Percentiles rank a stretch among this genome's conserved stretches.
These are phyloP conservation scores for Drosophila elegans DNA, from an alignment of 1,140 invertebrate genomes.

Conservation along the genomic window DNA sequence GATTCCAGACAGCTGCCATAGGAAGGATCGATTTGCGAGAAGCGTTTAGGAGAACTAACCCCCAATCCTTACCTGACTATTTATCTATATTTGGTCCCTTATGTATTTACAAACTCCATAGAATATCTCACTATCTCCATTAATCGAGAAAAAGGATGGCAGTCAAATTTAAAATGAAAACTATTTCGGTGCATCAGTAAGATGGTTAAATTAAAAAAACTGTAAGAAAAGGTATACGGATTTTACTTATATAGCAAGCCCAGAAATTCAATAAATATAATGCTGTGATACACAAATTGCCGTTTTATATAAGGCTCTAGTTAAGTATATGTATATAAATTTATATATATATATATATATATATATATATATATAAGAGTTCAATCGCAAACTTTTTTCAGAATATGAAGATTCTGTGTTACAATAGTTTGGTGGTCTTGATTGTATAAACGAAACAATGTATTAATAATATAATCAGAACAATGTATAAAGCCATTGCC, in stretches of 20 bases:
- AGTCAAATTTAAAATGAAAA: too few species aligned
- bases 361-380: conserved; percentile 6
- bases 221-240: neutral
- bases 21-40: too few species aligned
- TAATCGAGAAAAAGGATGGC: too few species aligned
- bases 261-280: conserved; percentile 21
- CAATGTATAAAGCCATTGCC: conserved; percentile 68
- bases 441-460: conserved; percentile 2
- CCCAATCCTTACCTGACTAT: too few species aligned
- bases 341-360: conserved; percentile 8
- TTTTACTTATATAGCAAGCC: neutral
- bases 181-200: too few species aligned
- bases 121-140: too few species aligned
- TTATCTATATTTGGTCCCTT: too few species aligned
- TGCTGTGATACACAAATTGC: conserved; percentile 39
- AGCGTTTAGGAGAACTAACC: too few species aligned
- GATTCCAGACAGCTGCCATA: too few species aligned
- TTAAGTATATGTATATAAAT: conserved; percentile 9
- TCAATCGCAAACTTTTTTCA: neutral
- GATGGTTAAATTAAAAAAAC: neutral
- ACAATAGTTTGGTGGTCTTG: conserved; percentile 2
- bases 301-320: conserved; percentile 51
- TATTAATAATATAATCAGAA: conserved; percentile 45
- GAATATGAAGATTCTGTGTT: conserved; percentile 6
- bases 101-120: too few species aligned